Conservation (phyloP, 2,888 invertebrate genomes). For the Diloba caeruleocephala region DNA sequence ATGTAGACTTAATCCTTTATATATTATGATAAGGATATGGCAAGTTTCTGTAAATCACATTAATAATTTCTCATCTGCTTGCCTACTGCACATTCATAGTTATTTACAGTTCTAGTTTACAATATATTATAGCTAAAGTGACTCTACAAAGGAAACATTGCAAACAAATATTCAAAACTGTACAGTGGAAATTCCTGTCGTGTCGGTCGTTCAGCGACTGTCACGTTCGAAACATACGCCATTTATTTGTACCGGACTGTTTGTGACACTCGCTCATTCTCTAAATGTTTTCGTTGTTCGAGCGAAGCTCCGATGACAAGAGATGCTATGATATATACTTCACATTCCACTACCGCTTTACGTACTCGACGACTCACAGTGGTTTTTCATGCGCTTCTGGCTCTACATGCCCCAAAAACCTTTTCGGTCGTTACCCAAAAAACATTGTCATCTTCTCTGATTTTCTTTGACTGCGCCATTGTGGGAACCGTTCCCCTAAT, state of each 20-base stretch:
- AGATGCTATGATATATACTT: slow-evolving; percentile 57
- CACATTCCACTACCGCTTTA: slow-evolving; percentile 55
- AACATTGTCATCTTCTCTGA: slow-evolving; percentile 57
- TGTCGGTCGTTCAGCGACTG: slow-evolving; percentile 52
- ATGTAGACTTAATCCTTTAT: too few species aligned
- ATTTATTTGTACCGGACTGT: slow-evolving; percentile 68
- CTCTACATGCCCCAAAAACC: slow-evolving; percentile 58
- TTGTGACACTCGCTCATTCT: slow-evolving; percentile 72
- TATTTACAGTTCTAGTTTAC: slow-evolving; percentile 8
- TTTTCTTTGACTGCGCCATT: slow-evolving; percentile 58
- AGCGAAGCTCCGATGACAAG: slow-evolving; percentile 54
- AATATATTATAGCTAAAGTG: slow-evolving; percentile 10
- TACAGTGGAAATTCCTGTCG: slow-evolving; percentile 62
- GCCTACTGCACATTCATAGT: too few species aligned
- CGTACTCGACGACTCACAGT: slow-evolving; percentile 55
- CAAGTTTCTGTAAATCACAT: too few species aligned
- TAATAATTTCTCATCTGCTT: too few species aligned
- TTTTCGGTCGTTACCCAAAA: slow-evolving; percentile 53
- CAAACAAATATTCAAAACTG: slow-evolving; percentile 46
- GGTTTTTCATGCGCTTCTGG: slow-evolving; percentile 60
- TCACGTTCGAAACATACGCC: slow-evolving; percentile 61
- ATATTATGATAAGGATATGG: too few species aligned
- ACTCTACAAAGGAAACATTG: slow-evolving; percentile 27
- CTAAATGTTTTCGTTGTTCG: slow-evolving; percentile 72
- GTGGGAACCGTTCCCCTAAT: slow-evolving; percentile 54